Percentiles rank a stretch among this genome's conserved stretches.
Conservation (phyloP, 2,113 vertebrate species). For the Gymnarchus niloticus region DNA sequence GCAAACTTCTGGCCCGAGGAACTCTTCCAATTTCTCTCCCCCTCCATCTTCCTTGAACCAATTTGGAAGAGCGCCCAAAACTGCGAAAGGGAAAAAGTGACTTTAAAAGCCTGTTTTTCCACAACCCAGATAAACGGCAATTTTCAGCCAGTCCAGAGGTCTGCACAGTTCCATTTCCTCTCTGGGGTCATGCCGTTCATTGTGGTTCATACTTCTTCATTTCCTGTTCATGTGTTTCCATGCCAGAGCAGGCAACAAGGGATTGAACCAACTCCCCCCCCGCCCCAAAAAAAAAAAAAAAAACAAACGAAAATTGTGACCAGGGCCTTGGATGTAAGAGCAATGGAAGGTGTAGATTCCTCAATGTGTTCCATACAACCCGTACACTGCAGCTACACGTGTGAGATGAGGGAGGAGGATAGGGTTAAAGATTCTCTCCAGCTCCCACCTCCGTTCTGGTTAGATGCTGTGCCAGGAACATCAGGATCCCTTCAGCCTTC, state of each 20-base stretch:
- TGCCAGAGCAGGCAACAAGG: neutral
- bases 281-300: too few relatives aligned
- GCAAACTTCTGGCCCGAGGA: neutral
- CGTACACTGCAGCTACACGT: neutral
- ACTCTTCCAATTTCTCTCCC: neutral
- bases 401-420: neutral
- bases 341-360: neutral
- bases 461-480: constrained; percentile 38
- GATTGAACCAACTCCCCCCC: neutral
- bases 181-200: neutral
- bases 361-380: neutral
- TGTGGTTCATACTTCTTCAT: neutral
- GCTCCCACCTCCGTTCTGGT: constrained; percentile 32
- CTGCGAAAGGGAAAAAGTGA: neutral
- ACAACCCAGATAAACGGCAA: neutral
- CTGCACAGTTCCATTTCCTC: neutral
- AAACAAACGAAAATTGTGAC: too few relatives aligned
- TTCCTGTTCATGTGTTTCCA: neutral
- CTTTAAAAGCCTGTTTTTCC: neutral
- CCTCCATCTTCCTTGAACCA: neutral
- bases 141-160: neutral
- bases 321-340: too few relatives aligned
- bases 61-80: neutral
- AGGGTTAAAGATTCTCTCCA: neutral
- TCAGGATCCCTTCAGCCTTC: constrained; percentile 26